A percentile compares a stretch with the other conserved stretches of the same genome.
These are phyloP conservation scores for Drosophila tsacasi DNA, from an alignment of 1,140 invertebrate species.

Conservation along the genomic window DNA sequence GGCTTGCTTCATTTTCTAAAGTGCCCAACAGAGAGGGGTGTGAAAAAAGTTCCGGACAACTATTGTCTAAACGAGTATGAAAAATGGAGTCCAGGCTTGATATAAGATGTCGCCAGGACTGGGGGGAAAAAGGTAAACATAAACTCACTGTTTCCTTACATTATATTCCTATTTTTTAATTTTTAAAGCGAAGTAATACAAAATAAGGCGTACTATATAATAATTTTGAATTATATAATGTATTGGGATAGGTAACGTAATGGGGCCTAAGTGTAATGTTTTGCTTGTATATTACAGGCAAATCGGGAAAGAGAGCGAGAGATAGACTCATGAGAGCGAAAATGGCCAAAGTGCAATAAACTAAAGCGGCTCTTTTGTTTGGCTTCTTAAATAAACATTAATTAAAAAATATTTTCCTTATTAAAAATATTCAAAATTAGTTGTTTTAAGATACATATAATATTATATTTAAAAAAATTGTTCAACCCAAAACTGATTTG, in stretches of 20 bases:
- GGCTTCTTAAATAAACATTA: neutral
- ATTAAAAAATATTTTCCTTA: neutral
- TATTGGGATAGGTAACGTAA: too few species aligned
- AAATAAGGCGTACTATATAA: too few species aligned
- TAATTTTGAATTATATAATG: too few species aligned
- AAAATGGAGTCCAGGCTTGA: slow-evolving; percentile 21
- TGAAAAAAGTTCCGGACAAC: slow-evolving; percentile 37
- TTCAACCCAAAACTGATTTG: neutral
- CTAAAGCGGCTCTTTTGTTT: neutral
- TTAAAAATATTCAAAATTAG: neutral
- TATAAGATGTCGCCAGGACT: neutral
- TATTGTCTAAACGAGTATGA: slow-evolving; percentile 60
- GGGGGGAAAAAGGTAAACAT: neutral
- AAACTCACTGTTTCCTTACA: too few species aligned
- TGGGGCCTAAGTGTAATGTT: too few species aligned
- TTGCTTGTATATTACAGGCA: neutral
- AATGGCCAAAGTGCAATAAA: too few species aligned
- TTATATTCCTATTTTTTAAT: neutral
- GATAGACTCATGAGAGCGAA: too few species aligned
- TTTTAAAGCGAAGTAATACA: neutral
- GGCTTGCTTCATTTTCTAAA: slow-evolving; percentile 67
- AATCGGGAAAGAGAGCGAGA: too few species aligned
- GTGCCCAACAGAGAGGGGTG: slow-evolving; percentile 11
- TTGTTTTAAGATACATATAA: neutral
- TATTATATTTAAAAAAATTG: too few species aligned